Evolutionary conservation across 2,888 invertebrate genomes (phyloP).

Genomic region (Acleris holmiana): DNA sequence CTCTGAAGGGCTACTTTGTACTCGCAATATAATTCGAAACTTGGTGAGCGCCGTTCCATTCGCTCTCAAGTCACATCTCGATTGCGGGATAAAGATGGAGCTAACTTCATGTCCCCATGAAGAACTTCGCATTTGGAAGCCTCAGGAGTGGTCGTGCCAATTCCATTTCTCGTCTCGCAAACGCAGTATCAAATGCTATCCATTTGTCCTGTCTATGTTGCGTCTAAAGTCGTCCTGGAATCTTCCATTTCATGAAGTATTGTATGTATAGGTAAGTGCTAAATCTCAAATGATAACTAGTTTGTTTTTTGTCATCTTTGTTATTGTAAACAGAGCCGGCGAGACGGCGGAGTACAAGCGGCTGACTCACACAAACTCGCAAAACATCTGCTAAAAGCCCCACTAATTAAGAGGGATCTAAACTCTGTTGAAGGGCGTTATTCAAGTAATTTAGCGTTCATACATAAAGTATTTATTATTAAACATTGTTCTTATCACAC

Average conservation of each 20-base stretch:
- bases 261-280: conserved; percentile 17
- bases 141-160: conserved; percentile 64
- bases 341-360: conserved; percentile 48
- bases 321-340: conserved; percentile 69
- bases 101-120: no score
- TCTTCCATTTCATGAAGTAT: conserved; percentile 19
- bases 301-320: conserved; percentile 59
- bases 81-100: no score
- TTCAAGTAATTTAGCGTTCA: conserved; percentile 10
- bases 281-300: conserved; percentile 40
- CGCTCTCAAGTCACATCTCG: no score
- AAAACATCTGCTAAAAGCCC: conserved; percentile 52
- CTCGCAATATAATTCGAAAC: no score
- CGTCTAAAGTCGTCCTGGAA: conserved; percentile 31
- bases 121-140: no score
- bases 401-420: conserved; percentile 48
- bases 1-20: conserved; percentile 11
- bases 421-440: conserved; percentile 9
- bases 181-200: conserved; percentile 45
- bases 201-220: conserved; percentile 46
- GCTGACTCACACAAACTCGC: conserved; percentile 49
- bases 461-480: no score
- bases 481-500: neutral
- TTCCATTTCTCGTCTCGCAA: conserved; percentile 61
- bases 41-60: no score